Base-by-base conservation (phyloP, 2,888 invertebrate genomes). In the Unio delphinus region DNA sequence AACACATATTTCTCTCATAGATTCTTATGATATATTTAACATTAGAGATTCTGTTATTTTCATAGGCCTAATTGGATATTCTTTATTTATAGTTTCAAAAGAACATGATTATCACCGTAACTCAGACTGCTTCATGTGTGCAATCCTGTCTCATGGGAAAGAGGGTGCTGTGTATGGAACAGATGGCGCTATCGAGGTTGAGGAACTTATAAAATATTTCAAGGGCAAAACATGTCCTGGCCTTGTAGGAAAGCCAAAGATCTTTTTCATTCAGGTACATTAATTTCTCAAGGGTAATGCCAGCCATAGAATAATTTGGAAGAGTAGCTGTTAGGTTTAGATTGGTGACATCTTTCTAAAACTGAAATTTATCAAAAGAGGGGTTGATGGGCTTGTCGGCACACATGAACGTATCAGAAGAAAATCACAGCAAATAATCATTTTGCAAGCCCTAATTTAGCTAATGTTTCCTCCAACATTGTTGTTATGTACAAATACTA, bases 121-220 rank as follows among this genome's bases (percentile, higher is more conserved):
- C 55, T 92, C 93, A 80, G 98, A 98, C 89, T 97, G 97, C 86
- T 91, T 98, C 78, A 90, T 95, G 0, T 92, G 97, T 83, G 94
- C 95, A 61, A 95, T 98, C 63, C 91, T 98, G 76, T 94, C 95
- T 68, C 98, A 98, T 87, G 98, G 98, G 55, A 97, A 97, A 88
- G 91, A 94, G 80, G 96, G 96, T 5, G 92, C 95, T 86, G 91
- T 98, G 67, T 97, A 95, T 90, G 96, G 96, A 56, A 94, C 93
- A 87, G 96, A 98, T 89, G 93, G 93, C 20, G 93, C 94, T 75
- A 95, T 97, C 88, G 95, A 95, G 86, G 93, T 96, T 62, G 96
- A 97, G 61, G 92, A 90, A n/a, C 83, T 95, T 5, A 92, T 93
- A 91, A 90, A 89, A 61, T 91, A 91, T 58, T 94, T 94, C 86